Conservation (phyloP, 64 coral and sea anemone species). For the Actinia tenebrosa region DNA sequence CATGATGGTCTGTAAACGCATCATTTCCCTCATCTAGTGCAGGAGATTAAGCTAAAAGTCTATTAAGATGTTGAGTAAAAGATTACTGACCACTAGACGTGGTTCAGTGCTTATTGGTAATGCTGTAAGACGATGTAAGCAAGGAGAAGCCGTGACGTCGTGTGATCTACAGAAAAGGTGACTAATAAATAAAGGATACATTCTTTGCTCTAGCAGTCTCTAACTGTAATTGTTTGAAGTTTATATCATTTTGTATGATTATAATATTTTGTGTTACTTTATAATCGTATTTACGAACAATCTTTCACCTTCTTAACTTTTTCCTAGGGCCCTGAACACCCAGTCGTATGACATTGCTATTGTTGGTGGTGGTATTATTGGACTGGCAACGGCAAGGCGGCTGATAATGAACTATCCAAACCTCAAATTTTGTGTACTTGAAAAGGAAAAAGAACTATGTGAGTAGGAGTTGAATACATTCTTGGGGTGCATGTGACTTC, state of each 20-base stretch:
- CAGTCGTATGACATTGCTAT: constrained; percentile 72
- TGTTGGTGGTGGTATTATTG: constrained; percentile 91
- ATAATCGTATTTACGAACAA: background rate
- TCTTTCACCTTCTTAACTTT: background rate
- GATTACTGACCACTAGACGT: background rate
- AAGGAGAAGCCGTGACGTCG: background rate
- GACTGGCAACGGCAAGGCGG: constrained; percentile 82
- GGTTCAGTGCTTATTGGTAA: background rate
- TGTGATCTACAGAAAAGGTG: background rate
- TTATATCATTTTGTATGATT: too few relatives aligned
- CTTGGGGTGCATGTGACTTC: too few relatives aligned
- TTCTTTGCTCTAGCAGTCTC: background rate
- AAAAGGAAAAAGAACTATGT: constrained; percentile 90
- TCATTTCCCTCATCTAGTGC: background rate
- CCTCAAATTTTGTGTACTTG: constrained; percentile 74
- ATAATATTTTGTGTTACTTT: too few relatives aligned
- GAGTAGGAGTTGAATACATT: background rate
- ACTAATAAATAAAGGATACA: background rate
- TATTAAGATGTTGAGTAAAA: background rate
- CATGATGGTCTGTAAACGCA: background rate
- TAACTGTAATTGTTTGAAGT: background rate
- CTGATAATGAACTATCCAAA: constrained; percentile 67
- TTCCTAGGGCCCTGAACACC: constrained; percentile 21
- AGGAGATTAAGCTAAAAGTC: background rate
- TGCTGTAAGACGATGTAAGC: background rate